A percentile compares a stretch with the other conserved stretches of the same genome.
Evolutionary conservation across 2,888 invertebrate genomes (phyloP).

Genomic region (Ceriagrion tenellum): DNA sequence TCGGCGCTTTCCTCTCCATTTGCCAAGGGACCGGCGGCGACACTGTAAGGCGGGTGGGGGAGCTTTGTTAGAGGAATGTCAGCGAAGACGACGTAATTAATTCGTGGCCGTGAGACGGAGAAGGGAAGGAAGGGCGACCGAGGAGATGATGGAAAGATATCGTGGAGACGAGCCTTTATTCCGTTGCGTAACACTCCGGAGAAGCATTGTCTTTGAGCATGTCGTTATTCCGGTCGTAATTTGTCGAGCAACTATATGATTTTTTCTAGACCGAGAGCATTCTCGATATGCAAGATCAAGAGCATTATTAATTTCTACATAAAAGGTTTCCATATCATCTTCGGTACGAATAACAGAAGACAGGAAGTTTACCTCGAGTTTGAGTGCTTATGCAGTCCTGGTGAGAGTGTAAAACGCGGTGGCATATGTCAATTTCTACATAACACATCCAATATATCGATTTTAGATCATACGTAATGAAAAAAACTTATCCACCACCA

Average conservation of each 20-base stretch:
- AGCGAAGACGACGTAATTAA: slow-evolving; percentile 60
- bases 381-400: too few species aligned
- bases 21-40: background rate
- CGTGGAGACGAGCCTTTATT: slow-evolving; percentile 17
- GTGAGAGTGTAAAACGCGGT: too few species aligned
- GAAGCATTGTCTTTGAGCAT: slow-evolving; percentile 1
- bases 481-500: too few species aligned
- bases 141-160: slow-evolving; percentile 31
- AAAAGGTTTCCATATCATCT: background rate
- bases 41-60: background rate
- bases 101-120: slow-evolving; percentile 28
- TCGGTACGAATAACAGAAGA: background rate
- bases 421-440: too few species aligned
- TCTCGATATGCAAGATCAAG: background rate
- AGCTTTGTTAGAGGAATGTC: slow-evolving; percentile 40
- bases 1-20: slow-evolving; percentile 2
- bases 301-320: background rate
- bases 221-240: slow-evolving; percentile 25
- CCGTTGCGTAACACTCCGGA: slow-evolving; percentile 11
- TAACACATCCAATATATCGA: too few species aligned
- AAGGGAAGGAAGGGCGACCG: background rate
- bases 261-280: background rate
- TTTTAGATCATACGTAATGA: too few species aligned
- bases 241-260: background rate
- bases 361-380: too few species aligned